Conservation (phyloP, 1,140 invertebrate genomes). For the Colletes latitarsis region DNA sequence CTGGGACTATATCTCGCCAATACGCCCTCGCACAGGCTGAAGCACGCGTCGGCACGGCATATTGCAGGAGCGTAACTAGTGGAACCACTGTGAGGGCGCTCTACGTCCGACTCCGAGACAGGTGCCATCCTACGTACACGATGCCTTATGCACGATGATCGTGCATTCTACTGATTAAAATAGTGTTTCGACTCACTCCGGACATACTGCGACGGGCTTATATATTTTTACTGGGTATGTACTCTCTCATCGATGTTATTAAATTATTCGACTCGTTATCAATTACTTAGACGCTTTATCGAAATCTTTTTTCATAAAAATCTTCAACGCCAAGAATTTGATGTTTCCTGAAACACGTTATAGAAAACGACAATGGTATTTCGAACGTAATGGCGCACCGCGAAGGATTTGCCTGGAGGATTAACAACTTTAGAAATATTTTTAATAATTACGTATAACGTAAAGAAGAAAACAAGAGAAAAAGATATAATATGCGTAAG, state of each 20-base stretch:
- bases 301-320: neutral
- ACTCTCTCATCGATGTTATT: neutral
- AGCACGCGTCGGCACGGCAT: conserved; percentile 60
- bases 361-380: neutral
- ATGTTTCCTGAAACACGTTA: neutral
- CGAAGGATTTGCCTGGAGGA: neutral
- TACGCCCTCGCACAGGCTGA: conserved; percentile 58
- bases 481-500: neutral
- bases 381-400: neutral
- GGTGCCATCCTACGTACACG: conserved; percentile 27
- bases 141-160: conserved; percentile 25
- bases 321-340: neutral
- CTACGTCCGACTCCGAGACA: conserved; percentile 13
- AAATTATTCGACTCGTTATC: neutral
- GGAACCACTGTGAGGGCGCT: conserved; percentile 32
- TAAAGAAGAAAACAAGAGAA: neutral
- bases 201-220: neutral
- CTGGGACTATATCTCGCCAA: conserved; percentile 41
- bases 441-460: neutral
- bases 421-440: neutral
- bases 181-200: conserved; percentile 1
- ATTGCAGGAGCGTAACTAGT: conserved; percentile 57
- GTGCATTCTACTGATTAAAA: conserved; percentile 22
- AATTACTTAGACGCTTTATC: no score
- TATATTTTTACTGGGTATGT: conserved; percentile 10